These are phyloP conservation scores for Pygoscelis adeliae DNA, from an alignment of 2,113 vertebrate genomes.

Conservation along the genomic window DNA sequence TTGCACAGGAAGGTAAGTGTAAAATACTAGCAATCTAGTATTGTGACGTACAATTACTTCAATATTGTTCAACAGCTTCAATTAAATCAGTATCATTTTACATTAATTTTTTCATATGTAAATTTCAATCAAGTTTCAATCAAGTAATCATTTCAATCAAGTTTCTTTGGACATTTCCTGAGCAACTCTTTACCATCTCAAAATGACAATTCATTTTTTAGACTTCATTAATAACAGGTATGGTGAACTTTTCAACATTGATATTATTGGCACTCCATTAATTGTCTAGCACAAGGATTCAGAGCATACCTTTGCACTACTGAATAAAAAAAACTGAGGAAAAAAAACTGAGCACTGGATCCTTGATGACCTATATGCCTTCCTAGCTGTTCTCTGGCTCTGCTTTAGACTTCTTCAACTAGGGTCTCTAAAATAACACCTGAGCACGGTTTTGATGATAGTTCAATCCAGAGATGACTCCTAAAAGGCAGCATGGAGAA, in stretches of 20 bases:
- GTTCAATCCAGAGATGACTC: not conserved
- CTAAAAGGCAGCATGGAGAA: not conserved
- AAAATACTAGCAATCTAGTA: not conserved
- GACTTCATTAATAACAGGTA: not conserved
- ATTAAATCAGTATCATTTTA: not conserved
- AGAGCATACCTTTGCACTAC: not conserved
- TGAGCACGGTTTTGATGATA: not conserved
- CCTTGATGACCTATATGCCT: not conserved
- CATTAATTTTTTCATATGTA: not conserved
- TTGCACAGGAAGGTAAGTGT: not conserved
- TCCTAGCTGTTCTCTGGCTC: not conserved
- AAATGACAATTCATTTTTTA: not conserved
- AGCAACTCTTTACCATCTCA: not conserved
- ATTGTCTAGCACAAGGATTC: not conserved
- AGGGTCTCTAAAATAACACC: not conserved
- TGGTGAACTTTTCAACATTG: not conserved
- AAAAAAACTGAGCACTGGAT: not conserved
- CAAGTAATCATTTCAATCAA: not conserved
- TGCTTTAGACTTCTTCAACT: not conserved
- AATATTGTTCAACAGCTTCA: not conserved
- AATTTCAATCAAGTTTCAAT: too few species aligned
- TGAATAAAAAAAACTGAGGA: not conserved
- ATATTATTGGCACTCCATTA: not conserved
- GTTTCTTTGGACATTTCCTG: not conserved
- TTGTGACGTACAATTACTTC: not conserved